Conservation (phyloP, 2,888 invertebrate genomes). For the Caenorhabditis sp. region DNA sequence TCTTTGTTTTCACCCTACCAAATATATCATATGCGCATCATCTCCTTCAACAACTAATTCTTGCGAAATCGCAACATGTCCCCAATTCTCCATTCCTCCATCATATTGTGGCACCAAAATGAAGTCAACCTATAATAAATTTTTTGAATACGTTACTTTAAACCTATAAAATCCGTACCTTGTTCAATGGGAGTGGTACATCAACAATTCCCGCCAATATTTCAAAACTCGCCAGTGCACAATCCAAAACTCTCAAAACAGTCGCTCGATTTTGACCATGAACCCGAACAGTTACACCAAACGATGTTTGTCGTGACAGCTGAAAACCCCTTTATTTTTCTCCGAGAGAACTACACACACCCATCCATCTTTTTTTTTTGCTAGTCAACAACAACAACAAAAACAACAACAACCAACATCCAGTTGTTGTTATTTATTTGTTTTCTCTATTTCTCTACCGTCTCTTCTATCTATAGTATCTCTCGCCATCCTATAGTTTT, state of each 20-base stretch:
- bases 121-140: conserved; percentile 53
- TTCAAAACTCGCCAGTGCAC: conserved; percentile 51
- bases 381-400: neutral
- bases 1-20: conserved; percentile 12
- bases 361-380: neutral
- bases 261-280: conserved; percentile 28
- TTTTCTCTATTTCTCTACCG: conserved; percentile 6
- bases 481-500: conserved; percentile 6
- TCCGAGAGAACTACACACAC: neutral
- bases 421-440: conserved; percentile 4
- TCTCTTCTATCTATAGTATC: conserved; percentile 7
- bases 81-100: conserved; percentile 64
- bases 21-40: conserved; percentile 53
- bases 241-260: conserved; percentile 47
- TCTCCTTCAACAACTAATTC: conserved; percentile 41
- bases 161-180: too few species aligned
- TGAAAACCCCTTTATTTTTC: conserved; percentile 20
- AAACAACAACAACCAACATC: conserved; percentile 25
- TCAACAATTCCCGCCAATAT: conserved; percentile 47
- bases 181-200: conserved; percentile 54
- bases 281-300: conserved; percentile 55
- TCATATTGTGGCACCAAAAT: conserved; percentile 52
- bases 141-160: too few species aligned
- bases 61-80: conserved; percentile 50
- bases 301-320: conserved; percentile 56